These are phyloP conservation scores for Nephrotoma guestfalica DNA, from an alignment of 2,888 invertebrate species.

Conservation along the genomic window DNA sequence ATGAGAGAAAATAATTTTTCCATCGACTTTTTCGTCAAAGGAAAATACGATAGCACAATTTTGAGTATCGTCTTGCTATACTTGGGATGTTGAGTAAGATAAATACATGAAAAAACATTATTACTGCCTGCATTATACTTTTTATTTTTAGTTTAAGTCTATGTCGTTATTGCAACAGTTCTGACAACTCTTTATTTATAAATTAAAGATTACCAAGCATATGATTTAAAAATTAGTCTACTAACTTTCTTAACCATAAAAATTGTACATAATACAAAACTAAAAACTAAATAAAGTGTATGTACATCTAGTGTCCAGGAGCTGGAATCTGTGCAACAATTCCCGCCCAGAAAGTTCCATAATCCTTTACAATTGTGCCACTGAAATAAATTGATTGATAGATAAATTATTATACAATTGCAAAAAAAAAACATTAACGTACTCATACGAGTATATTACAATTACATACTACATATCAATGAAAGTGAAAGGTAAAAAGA, in stretches of 20 bases:
- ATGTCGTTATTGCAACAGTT: too few relatives aligned
- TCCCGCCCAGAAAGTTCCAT: constrained; percentile 61
- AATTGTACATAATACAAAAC: not conserved
- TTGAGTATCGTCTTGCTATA: too few relatives aligned
- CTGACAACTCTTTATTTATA: not conserved
- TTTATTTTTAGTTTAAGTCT: too few relatives aligned
- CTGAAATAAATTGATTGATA: constrained; percentile 36
- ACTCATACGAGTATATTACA: not conserved
- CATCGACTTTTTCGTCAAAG: too few relatives aligned
- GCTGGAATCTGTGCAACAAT: constrained; percentile 38
- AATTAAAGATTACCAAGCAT: not conserved
- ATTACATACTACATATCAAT: not conserved
- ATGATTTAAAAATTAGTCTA: not conserved
- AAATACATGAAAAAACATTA: too few relatives aligned
- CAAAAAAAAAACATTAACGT: not conserved
- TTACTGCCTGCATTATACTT: too few relatives aligned
- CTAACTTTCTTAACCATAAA: not conserved
- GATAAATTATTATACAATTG: not conserved
- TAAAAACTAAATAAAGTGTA: not conserved
- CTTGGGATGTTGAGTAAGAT: too few relatives aligned
- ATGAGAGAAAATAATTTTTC: too few relatives aligned
- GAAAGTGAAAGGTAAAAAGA: not conserved
- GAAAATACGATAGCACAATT: too few relatives aligned
- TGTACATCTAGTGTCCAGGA: not conserved
- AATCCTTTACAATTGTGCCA: constrained; percentile 60